Conservation (phyloP, 2,797 vertebrate genomes). For the Poeciliopsis gracilis region DNA sequence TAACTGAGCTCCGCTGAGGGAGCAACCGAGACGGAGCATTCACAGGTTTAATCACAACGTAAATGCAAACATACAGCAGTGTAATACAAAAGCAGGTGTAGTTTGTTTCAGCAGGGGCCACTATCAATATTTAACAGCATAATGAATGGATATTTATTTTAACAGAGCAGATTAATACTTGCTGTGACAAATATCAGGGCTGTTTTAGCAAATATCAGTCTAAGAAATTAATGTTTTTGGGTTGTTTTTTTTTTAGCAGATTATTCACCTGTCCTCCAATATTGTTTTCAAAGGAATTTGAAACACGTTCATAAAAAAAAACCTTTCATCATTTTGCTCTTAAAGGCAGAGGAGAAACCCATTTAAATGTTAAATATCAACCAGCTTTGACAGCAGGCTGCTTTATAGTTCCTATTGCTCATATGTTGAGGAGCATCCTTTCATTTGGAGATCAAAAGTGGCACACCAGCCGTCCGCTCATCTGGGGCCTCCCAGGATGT, state of each 20-base stretch:
- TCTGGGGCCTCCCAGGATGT: slow-evolving; percentile 69
- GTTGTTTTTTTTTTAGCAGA: background rate
- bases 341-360: slow-evolving; percentile 9
- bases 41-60: slow-evolving; percentile 29
- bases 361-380: slow-evolving; percentile 31
- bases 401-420: slow-evolving; percentile 40
- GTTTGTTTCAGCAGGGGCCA: background rate
- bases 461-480: slow-evolving; percentile 66
- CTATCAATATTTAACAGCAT: background rate
- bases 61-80: slow-evolving; percentile 21
- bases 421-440: slow-evolving; percentile 52
- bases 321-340: background rate
- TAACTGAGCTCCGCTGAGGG: slow-evolving; percentile 47
- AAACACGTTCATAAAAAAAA: slow-evolving; percentile 25
- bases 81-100: slow-evolving; percentile 17
- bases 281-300: slow-evolving; percentile 26
- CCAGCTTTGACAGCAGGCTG: slow-evolving; percentile 32
- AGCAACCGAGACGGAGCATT: slow-evolving; percentile 15
- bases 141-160: background rate
- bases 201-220: background rate
- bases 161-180: background rate
- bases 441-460: slow-evolving; percentile 80
- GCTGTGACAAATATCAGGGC: background rate
- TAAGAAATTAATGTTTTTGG: background rate
- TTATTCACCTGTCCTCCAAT: slow-evolving; percentile 12